Conservation (phyloP, 2,888 invertebrate genomes). For the Scotopteryx bipunctaria region DNA sequence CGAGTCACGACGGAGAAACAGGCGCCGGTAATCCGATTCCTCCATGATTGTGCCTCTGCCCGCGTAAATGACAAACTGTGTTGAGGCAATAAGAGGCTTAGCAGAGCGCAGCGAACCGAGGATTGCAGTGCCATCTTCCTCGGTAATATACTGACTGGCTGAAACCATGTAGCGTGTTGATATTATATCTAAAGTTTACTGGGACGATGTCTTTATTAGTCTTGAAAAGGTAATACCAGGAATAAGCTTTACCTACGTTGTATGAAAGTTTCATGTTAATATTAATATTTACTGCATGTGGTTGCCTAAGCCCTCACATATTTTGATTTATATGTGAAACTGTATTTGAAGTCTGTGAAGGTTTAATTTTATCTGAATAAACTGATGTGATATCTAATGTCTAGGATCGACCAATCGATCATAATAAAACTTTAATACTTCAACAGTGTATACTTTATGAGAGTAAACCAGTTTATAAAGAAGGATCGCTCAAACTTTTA, state of each 20-base stretch:
- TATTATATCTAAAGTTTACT: constrained; percentile 8
- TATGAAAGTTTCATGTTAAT: no score
- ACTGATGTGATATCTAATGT: no score
- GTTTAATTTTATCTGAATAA: no score
- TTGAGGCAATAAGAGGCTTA: constrained; percentile 50
- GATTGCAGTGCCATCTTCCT: constrained; percentile 32
- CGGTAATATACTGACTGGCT: constrained; percentile 13
- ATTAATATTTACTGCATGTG: no score
- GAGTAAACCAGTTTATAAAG: constrained; percentile 11
- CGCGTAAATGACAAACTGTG: constrained; percentile 49
- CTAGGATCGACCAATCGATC: constrained; percentile 5
- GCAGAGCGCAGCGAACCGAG: constrained; percentile 42
- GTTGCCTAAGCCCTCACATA: no score
- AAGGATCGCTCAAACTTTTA: constrained; percentile 21
- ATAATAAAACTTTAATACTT: constrained; percentile 23
- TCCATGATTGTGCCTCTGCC: constrained; percentile 22
- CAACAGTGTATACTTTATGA: constrained; percentile 7
- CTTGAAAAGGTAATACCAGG: not conserved
- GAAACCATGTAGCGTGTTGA: constrained; percentile 7
- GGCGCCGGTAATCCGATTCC: not conserved
- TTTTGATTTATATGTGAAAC: no score
- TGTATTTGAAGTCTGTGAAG: no score
- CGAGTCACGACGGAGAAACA: no score
- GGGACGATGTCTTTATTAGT: not conserved
- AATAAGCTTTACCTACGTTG: not conserved